Conservation (phyloP, 1,140 invertebrate species). For the Pygmarrhopalites habei region DNA sequence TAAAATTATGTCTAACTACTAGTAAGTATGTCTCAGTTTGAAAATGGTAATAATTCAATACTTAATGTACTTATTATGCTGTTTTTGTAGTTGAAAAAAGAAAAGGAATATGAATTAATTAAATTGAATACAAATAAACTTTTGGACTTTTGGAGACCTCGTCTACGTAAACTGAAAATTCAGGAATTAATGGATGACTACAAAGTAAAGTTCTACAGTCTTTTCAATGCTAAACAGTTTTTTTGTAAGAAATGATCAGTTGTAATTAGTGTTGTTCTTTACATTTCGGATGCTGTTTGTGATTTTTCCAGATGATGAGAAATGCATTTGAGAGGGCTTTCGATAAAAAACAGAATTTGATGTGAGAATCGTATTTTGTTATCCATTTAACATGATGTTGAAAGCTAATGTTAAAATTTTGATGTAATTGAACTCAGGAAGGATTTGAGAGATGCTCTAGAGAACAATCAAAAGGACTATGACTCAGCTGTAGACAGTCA, state of each 20-base stretch:
- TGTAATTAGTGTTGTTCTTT: too few relatives aligned
- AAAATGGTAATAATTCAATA: too few relatives aligned
- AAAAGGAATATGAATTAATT: conserved; percentile 35
- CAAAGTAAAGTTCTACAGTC: conserved; percentile 27
- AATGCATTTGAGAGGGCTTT: conserved; percentile 33
- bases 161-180: conserved; percentile 32
- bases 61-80: too few relatives aligned
- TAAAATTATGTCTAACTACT: neutral
- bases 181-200: conserved; percentile 35
- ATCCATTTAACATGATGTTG: too few relatives aligned
- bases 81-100: conserved; percentile 37
- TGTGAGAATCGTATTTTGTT: too few relatives aligned
- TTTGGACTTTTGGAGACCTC: conserved; percentile 37
- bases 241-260: too few relatives aligned
- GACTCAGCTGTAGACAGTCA: conserved; percentile 32
- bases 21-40: too few relatives aligned
- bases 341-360: conserved; percentile 30
- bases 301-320: conserved; percentile 18
- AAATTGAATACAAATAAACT: conserved; percentile 37
- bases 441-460: conserved; percentile 23
- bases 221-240: neutral
- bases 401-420: too few relatives aligned
- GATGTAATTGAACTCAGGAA: too few relatives aligned
- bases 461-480: conserved; percentile 32
- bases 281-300: too few relatives aligned